These are phyloP conservation scores for Escarpia spicata DNA, from an alignment of 2,888 invertebrate species.

Conservation along the genomic window DNA sequence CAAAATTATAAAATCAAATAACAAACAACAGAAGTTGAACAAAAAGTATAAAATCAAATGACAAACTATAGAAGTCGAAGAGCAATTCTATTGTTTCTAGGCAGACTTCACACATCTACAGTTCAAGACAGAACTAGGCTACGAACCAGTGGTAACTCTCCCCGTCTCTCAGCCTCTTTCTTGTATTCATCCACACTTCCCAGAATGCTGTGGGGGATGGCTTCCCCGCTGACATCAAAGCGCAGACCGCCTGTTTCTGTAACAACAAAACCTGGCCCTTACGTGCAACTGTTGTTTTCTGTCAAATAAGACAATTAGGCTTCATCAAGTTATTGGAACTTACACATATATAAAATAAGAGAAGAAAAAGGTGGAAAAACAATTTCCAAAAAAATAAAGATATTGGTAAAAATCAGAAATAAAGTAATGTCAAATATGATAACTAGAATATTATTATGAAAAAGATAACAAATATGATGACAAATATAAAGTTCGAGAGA, in stretches of 20 bases:
- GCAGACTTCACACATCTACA: not conserved
- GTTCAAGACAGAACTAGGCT: not conserved
- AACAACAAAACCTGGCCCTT: not conserved
- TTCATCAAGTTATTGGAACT: not conserved
- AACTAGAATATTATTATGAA: not conserved
- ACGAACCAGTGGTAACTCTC: constrained; percentile 46
- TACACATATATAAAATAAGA: no score
- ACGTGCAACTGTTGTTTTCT: not conserved
- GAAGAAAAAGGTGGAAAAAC: no score
- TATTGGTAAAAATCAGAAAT: not conserved
- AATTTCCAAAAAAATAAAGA: not conserved
- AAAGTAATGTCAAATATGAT: not conserved
- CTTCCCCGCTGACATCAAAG: constrained; percentile 55
- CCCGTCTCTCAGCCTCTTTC: constrained; percentile 50
- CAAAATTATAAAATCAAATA: no score
- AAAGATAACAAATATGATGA: not conserved
- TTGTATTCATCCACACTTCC: constrained; percentile 62
- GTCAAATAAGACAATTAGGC: not conserved
- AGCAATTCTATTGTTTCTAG: no score
- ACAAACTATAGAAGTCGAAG: no score
- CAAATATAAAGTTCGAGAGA: not conserved
- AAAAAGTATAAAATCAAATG: no score
- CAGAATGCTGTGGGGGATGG: constrained; percentile 62
- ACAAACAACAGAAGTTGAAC: no score
- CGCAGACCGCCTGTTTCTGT: constrained; percentile 57